Evolutionary conservation across 2,113 vertebrate species (phyloP), one percentile per base, ranked within the genome.

Genomic region (Oncorhynchus keta): DNA sequence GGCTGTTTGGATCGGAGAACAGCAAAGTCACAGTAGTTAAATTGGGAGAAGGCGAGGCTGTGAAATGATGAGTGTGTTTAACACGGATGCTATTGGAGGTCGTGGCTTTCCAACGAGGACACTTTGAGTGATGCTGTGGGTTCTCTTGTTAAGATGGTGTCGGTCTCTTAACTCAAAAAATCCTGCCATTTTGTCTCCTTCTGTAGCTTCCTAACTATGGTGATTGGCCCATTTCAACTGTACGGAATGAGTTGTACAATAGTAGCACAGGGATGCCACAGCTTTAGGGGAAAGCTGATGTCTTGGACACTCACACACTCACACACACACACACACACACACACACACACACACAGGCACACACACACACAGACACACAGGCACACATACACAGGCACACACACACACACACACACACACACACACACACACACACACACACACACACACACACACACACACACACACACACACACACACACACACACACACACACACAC

Each of bases 11-110:
- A 72, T 83, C 81, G 18, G 73, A 81, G 70, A 77, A 51, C 22
- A 11, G 73, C 69, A 65, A 78, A 82, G 84, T 81, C 81, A 79
- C 80, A 79, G 68, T 82, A 83, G 8, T 70, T 67, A 71, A 74
- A 79, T 13, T 18, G 14, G 51, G 59, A 14, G 39, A 35, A 45
- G 9, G 35, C 7, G 8, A 39, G 35, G 35, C 35, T 65, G 72
- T 70, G 62, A 61, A 8, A 72, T 64, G 18, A 39, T 49, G 39
- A n/a, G 68, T 8, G 0, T 2, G 35, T 7, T 7, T 7, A 39
- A 11, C 66, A 22, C 64, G 24, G 67, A 57, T 71, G 16, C 72
- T 28, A 12, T 20, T 62, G 45, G 20, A 49, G 66, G n/a, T 57
- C 51, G 18, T 49, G 51, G 69, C 68, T 67, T 76, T 83, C 78